Conservation (phyloP, 2,797 vertebrate genomes). For the Amniataba percoides region DNA sequence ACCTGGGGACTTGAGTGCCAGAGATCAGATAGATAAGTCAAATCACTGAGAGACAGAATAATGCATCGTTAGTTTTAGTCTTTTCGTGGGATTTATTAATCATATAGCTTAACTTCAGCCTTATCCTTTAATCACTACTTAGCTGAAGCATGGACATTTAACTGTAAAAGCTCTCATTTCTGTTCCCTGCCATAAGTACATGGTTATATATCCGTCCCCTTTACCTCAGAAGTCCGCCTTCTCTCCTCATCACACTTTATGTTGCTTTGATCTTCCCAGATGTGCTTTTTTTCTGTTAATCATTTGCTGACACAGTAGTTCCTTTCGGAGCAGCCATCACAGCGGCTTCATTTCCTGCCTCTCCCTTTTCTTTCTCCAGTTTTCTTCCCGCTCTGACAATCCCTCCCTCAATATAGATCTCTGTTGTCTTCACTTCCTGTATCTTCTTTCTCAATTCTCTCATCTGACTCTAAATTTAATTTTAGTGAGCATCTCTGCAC, state of each 20-base stretch:
- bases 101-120: neutral
- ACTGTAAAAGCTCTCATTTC: neutral
- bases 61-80: neutral
- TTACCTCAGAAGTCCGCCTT: neutral
- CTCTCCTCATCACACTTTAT: constrained; percentile 6
- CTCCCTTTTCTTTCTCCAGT: neutral
- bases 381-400: neutral
- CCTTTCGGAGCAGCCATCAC: constrained; percentile 22
- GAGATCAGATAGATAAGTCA: neutral
- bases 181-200: neutral
- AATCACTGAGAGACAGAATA: neutral
- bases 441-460: neutral
- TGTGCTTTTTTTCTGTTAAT: constrained; percentile 56
- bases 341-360: constrained; percentile 38
- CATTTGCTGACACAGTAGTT: constrained; percentile 69
- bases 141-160: neutral
- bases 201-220: neutral
- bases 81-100: neutral
- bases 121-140: neutral
- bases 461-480: neutral
- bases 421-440: constrained; percentile 8
- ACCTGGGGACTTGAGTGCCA: too few relatives aligned
- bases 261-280: constrained; percentile 59
- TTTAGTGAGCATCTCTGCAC: neutral
- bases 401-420: constrained; percentile 1